Percentiles rank a stretch among this genome's conserved stretches.
Evolutionary conservation across 2,797 vertebrate species (phyloP).

Genomic region (Phrynocephalus forsythii): DNA sequence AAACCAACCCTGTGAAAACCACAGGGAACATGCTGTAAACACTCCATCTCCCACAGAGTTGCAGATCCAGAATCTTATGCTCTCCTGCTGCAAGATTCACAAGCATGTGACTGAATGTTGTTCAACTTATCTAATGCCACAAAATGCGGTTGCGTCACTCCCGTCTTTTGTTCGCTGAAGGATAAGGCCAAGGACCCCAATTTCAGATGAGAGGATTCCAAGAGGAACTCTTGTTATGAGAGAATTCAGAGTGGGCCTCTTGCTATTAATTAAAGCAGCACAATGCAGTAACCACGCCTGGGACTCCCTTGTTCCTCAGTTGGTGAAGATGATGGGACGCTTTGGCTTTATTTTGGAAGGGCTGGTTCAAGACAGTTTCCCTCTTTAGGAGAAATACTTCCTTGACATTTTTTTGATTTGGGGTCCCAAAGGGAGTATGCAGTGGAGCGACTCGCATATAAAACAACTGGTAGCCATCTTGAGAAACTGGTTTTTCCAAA

Average conservation of each 20-base stretch:
- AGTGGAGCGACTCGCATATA: not conserved
- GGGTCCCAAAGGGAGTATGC: not conserved
- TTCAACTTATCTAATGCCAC: not conserved
- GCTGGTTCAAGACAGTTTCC: not conserved
- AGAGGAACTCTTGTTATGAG: not conserved
- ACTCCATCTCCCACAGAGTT: not conserved
- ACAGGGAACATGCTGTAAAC: slow-evolving; percentile 10
- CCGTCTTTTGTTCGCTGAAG: not conserved
- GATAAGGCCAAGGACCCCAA: not conserved
- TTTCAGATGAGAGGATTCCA: not conserved
- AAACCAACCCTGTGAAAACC: not conserved
- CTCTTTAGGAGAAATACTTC: not conserved
- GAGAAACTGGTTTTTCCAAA: slow-evolving; percentile 4
- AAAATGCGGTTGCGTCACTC: not conserved
- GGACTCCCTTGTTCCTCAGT: not conserved
- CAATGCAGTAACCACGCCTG: too few relatives aligned
- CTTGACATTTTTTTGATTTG: not conserved
- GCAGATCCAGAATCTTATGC: not conserved
- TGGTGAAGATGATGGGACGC: not conserved
- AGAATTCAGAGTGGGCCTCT: not conserved
- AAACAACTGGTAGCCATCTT: not conserved
- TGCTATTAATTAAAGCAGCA: not conserved
- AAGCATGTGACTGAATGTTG: not conserved
- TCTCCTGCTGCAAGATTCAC: not conserved
- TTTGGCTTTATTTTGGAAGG: not conserved